Conservation (phyloP, 1,140 invertebrate genomes). For the Laupala kohalensis region DNA sequence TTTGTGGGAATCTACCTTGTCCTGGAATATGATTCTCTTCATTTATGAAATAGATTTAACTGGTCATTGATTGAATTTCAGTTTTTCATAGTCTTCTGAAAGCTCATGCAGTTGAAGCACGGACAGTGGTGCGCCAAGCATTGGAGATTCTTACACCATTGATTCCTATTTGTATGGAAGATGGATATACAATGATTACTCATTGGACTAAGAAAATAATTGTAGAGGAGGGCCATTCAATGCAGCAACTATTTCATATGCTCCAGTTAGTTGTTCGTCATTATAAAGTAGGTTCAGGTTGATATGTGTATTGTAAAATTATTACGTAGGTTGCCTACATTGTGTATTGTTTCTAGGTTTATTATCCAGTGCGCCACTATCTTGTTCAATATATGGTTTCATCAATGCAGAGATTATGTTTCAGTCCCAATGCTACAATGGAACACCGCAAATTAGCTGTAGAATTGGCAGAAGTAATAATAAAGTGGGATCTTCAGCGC, state of each 20-base stretch:
- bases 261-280: conserved; percentile 88
- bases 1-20: too few relatives aligned
- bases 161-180: conserved; percentile 89
- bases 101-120: conserved; percentile 86
- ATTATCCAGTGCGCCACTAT: conserved; percentile 91
- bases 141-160: conserved; percentile 93
- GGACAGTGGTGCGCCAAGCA: conserved; percentile 83
- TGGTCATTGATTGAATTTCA: too few relatives aligned
- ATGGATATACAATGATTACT: conserved; percentile 92
- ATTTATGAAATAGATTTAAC: too few relatives aligned
- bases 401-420: conserved; percentile 83
- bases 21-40: too few relatives aligned
- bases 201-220: conserved; percentile 99
- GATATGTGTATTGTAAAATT: neutral
- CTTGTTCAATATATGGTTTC: conserved; percentile 89
- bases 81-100: conserved; percentile 92
- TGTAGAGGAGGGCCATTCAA: conserved; percentile 91
- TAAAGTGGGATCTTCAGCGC: conserved; percentile 88
- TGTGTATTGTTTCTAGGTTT: conserved; percentile 43
- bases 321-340: too few relatives aligned
- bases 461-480: conserved; percentile 93
- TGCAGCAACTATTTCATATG: conserved; percentile 91
- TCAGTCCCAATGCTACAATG: conserved; percentile 73
- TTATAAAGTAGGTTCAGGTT: conserved; percentile 53
- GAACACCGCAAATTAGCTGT: conserved; percentile 87